Conservation (phyloP, 2,888 invertebrate genomes). For the Calephelis perditalis region DNA sequence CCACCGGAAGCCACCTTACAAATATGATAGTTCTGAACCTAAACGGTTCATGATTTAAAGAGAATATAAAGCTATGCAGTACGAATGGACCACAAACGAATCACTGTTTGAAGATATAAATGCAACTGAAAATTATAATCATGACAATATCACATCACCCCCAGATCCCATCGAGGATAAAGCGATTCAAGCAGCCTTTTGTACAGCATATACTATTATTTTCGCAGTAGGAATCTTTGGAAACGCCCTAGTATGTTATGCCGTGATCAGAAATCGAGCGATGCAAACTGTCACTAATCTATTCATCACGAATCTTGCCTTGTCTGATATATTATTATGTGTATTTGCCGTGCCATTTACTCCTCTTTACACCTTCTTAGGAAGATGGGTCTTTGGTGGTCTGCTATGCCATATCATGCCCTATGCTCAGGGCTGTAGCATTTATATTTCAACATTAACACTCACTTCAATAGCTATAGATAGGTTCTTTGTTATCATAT, state of each 20-base stretch:
- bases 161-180: conserved; percentile 81
- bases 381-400: conserved; percentile 91
- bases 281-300: conserved; percentile 97
- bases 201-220: conserved; percentile 85
- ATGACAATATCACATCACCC: conserved; percentile 39
- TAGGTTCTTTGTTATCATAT: conserved; percentile 93
- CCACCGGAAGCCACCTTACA: conserved; percentile 31
- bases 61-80: conserved; percentile 57
- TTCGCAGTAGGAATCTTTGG: conserved; percentile 90
- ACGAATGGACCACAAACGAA: conserved; percentile 52
- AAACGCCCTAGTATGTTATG: conserved; percentile 91
- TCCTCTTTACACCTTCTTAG: conserved; percentile 90
- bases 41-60: conserved; percentile 61
- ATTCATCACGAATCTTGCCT: conserved; percentile 93
- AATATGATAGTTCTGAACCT: conserved; percentile 51
- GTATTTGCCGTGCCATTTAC: conserved; percentile 93
- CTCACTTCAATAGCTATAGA: conserved; percentile 95
- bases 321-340: conserved; percentile 92
- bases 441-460: conserved; percentile 93
- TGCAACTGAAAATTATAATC: conserved; percentile 38
- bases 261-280: conserved; percentile 88
- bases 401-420: conserved; percentile 91
- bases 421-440: conserved; percentile 91
- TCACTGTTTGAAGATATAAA: conserved; percentile 41
- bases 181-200: conserved; percentile 85